Conservation (phyloP, 2,797 vertebrate species). For the Hybognathus amarus region DNA sequence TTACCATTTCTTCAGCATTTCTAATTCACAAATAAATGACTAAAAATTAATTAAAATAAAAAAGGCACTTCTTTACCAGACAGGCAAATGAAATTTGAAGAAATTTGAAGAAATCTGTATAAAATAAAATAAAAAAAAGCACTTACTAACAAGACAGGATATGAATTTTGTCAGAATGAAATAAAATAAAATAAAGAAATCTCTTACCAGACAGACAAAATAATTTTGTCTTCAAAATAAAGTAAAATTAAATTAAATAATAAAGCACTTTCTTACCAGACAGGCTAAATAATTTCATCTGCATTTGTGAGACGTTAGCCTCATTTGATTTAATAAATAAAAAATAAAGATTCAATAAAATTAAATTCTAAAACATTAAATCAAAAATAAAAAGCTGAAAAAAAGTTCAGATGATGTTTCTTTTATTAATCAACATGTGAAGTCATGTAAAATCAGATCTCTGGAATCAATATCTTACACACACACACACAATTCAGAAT, state of each 20-base stretch:
- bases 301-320: background rate
- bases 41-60: background rate
- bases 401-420: background rate
- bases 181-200: too few relatives aligned
- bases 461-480: background rate
- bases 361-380: background rate
- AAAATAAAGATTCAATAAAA: background rate
- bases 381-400: background rate
- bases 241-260: too few relatives aligned
- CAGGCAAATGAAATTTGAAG: too few relatives aligned
- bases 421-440: constrained; percentile 2
- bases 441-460: constrained; percentile 34
- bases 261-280: background rate
- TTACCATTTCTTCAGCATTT: constrained; percentile 12
- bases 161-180: background rate
- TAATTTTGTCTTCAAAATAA: rapidly evolving
- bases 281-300: background rate
- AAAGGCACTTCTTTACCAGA: background rate
- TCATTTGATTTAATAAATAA: background rate
- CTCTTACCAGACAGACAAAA: too few relatives aligned
- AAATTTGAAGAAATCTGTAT: too few relatives aligned
- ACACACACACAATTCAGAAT: background rate
- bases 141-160: background rate
- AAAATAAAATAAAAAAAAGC: too few relatives aligned
- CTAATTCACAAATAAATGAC: background rate